These are phyloP conservation scores for Acromyrmex echinatior DNA, from an alignment of 1,140 invertebrate species.

Conservation along the genomic window DNA sequence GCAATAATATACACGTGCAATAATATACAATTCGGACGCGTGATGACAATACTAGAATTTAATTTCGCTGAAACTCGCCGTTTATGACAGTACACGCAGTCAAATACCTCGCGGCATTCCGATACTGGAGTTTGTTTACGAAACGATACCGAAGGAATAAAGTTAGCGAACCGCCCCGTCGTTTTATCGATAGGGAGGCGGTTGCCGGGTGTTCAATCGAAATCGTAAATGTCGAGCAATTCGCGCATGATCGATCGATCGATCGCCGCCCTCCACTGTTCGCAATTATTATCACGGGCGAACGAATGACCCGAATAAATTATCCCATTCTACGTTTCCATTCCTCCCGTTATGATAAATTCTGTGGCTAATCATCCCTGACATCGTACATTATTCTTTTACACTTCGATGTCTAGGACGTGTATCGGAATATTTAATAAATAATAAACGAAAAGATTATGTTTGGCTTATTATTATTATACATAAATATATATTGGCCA, in stretches of 20 bases:
- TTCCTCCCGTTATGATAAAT: conserved; percentile 4
- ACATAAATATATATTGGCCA: no score
- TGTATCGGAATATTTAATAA: neutral
- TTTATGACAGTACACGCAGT: conserved; percentile 3
- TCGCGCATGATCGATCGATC: conserved; percentile 47
- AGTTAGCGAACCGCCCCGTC: conserved; percentile 19
- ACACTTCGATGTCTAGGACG: neutral
- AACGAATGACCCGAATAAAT: conserved; percentile 55
- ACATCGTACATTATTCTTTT: conserved; percentile 25
- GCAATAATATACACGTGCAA: neutral
- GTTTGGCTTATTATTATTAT: neutral
- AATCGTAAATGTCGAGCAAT: conserved; percentile 56
- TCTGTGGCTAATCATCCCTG: conserved; percentile 11
- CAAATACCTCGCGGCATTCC: conserved; percentile 16
- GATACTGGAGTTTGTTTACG: conserved; percentile 31
- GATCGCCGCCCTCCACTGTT: conserved; percentile 15
- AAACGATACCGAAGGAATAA: conserved; percentile 37
- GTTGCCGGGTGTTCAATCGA: conserved; percentile 39
- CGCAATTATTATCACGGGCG: conserved; percentile 48
- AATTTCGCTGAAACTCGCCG: conserved; percentile 19
- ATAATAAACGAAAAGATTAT: no score
- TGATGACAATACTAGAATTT: conserved; percentile 34
- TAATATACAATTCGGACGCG: conserved; percentile 19
- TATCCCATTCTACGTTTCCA: conserved; percentile 19
- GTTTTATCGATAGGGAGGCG: conserved; percentile 41